Evolutionary conservation across 2,113 vertebrate species (phyloP).

Genomic region (Gymnocephalus cernua): DNA sequence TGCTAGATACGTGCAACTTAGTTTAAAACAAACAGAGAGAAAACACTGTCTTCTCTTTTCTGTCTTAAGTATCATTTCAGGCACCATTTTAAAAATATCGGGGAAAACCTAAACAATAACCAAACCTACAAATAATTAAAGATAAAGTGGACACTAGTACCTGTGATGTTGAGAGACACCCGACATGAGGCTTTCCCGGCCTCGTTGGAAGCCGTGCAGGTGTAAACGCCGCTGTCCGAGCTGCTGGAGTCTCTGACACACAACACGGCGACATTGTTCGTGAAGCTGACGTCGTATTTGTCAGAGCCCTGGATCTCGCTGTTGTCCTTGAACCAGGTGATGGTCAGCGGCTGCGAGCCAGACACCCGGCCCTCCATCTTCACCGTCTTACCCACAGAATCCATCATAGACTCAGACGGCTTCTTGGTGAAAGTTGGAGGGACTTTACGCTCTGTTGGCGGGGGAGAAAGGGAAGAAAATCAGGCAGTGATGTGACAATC

Average conservation of each 20-base stretch:
- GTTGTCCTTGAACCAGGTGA: conserved; percentile 92
- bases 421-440: conserved; percentile 95
- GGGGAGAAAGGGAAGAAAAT: conserved; percentile 42
- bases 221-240: conserved; percentile 89
- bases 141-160: conserved; percentile 66
- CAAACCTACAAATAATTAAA: too few relatives aligned
- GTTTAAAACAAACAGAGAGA: too few relatives aligned
- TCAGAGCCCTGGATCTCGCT: conserved; percentile 84
- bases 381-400: conserved; percentile 89
- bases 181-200: conserved; percentile 89
- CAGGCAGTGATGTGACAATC: neutral
- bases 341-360: conserved; percentile 91
- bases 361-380: conserved; percentile 91
- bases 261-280: conserved; percentile 87
- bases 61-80: too few relatives aligned
- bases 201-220: conserved; percentile 91
- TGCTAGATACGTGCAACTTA: too few relatives aligned
- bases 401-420: conserved; percentile 89
- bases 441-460: conserved; percentile 88
- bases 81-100: too few relatives aligned
- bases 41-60: too few relatives aligned
- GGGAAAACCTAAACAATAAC: too few relatives aligned
- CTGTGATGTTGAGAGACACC: conserved; percentile 90
- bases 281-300: conserved; percentile 89
- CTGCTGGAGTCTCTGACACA: conserved; percentile 80